Evolutionary conservation across 2,113 vertebrate genomes (phyloP), one percentile per base, ranked within the genome.

Genomic region (Tupaia chinensis): DNA sequence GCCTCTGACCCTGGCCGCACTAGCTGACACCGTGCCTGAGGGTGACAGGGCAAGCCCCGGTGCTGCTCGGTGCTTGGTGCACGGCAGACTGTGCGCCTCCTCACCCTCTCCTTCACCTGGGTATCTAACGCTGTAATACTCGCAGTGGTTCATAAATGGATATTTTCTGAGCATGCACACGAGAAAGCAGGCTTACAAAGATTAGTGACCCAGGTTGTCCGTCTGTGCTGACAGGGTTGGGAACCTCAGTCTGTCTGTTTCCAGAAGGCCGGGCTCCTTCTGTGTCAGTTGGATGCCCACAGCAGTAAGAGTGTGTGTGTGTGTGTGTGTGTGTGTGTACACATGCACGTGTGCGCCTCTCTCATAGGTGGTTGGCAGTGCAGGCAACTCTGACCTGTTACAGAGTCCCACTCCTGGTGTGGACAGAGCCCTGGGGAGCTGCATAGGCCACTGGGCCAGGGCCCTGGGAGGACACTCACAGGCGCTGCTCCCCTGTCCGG

Each of bases 131-230:
- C 54, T 32, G 29, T 72, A 60, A 63, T 68, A 72, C 82, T 81
- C 73, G 44, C 61, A 77, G 65, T 8, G 74, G 63, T 22, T 86
- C 89, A 11, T 32, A 87, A 77, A 81, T 9, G 23, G 19, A 0
- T 53, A 13, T 83, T 72, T 15, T 2, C 16, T 73, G 32, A 72
- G 79, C 32, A 73, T 79, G 60, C 27, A 82, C 34, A 44, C 76
- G 34, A 94, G 77, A 89, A 65, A 65, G 23, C 10, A 91, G 87
- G 66, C 69, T 73, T 88, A 90, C 60, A 89, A 27, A 70, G 66
- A 58, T 88, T 23, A 82, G 12, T 32, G 17, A 63, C 15, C 90
- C 27, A 44, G 20, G 56, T 27, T 27, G 32, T 81, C 68, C 68
- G 80, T 58, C 58, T n/a, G 61, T 58, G 29, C 29, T 44, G 10